phyloP scores from a whole-genome alignment of 2,797 vertebrate genomes.

The Rhadinocentrus ornatus region DNA sequence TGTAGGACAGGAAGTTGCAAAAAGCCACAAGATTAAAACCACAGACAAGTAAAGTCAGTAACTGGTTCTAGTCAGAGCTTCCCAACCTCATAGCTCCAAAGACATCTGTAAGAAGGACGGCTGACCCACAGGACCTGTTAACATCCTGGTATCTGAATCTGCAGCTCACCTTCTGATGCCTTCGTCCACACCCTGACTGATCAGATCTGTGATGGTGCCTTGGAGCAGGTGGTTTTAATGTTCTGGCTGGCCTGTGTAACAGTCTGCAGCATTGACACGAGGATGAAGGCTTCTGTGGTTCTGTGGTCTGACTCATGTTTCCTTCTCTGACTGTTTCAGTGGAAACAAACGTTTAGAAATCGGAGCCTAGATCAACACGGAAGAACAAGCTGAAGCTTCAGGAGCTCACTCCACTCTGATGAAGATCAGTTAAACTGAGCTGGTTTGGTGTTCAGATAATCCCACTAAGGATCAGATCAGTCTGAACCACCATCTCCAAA shows the following conservation, averaged over 20 bases:
- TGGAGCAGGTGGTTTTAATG: neutral
- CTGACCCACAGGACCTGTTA: neutral
- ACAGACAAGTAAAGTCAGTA: neutral
- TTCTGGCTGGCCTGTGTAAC: too few species aligned
- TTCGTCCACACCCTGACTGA: neutral
- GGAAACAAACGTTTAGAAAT: slow-evolving; percentile 27
- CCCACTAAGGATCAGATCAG: neutral
- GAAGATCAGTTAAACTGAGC: neutral
- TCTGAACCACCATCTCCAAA: neutral
- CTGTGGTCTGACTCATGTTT: slow-evolving; percentile 15
- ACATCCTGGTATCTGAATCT: neutral
- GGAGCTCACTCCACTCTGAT: neutral
- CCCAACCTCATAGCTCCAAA: too few species aligned
- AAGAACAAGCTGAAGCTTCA: neutral
- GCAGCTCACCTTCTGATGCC: neutral
- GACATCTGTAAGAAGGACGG: neutral
- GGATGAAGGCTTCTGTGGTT: neutral
- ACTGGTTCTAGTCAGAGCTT: neutral
- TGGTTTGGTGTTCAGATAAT: neutral
- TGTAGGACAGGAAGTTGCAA: neutral
- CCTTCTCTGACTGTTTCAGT: slow-evolving; percentile 21
- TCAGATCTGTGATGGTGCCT: neutral
- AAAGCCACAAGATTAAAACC: neutral
- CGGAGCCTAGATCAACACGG: neutral
- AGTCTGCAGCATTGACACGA: neutral